Conservation (phyloP, 2,797 vertebrate species). For the Chelidonichthys spinosus region DNA sequence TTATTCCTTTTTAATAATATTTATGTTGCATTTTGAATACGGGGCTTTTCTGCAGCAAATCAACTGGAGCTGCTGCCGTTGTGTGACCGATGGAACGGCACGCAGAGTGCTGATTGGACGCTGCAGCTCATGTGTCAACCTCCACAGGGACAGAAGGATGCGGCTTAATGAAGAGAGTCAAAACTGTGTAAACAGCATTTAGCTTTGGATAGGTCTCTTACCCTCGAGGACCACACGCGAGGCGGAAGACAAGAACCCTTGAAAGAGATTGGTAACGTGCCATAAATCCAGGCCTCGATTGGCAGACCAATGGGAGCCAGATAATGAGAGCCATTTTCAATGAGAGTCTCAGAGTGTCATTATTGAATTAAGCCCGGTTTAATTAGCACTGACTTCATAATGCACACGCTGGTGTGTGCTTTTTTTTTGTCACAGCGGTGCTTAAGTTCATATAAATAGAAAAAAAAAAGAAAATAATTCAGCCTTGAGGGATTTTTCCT, state of each 20-base stretch:
- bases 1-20: constrained; percentile 25
- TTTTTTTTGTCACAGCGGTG: constrained; percentile 38
- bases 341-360: constrained; percentile 59
- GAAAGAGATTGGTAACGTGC: constrained; percentile 73
- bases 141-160: constrained; percentile 25
- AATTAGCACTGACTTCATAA: constrained; percentile 67
- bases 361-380: constrained; percentile 74
- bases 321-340: constrained; percentile 74
- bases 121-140: constrained; percentile 4
- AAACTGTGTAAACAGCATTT: constrained; percentile 82
- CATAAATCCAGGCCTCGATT: constrained; percentile 64
- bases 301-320: constrained; percentile 69
- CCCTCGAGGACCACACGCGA: constrained; percentile 73
- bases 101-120: neutral
- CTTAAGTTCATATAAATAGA: constrained; percentile 52
- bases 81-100: too few species aligned
- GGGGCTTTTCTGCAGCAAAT: constrained; percentile 21
- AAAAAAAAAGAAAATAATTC: constrained; percentile 33
- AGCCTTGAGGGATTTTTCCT: constrained; percentile 46
- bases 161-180: constrained; percentile 68
- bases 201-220: constrained; percentile 72
- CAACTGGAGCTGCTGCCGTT: constrained; percentile 1
- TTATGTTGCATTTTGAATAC: neutral
- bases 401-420: constrained; percentile 42
- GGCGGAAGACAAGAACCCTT: constrained; percentile 78